A percentile compares a stretch with the other conserved stretches of the same genome.
These are phyloP conservation scores for Lethrus apterus DNA, from an alignment of 1,140 invertebrate genomes.

Conservation along the genomic window DNA sequence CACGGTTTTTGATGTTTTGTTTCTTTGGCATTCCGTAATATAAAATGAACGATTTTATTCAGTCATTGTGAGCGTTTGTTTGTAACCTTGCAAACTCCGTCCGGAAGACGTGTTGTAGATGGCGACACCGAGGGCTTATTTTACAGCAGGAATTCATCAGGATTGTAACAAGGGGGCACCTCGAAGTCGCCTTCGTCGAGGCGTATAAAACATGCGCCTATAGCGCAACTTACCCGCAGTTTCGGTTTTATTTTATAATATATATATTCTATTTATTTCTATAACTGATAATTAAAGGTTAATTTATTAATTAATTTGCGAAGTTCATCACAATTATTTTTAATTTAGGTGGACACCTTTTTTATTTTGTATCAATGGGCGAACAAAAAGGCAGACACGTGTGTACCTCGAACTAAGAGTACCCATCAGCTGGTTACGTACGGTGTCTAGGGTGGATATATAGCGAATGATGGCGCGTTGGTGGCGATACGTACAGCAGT, in stretches of 20 bases:
- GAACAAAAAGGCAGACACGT: constrained; percentile 39
- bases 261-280: constrained; percentile 20
- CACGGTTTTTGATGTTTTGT: constrained; percentile 12
- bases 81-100: too few species aligned
- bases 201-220: constrained; percentile 27
- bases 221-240: constrained; percentile 26
- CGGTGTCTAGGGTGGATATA: too few species aligned
- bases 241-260: constrained; percentile 19
- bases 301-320: constrained; percentile 38
- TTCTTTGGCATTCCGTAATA: background rate
- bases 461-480: too few species aligned
- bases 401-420: constrained; percentile 34
- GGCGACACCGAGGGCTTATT: background rate
- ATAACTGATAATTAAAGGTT: constrained; percentile 36
- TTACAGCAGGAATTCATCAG: background rate
- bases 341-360: constrained; percentile 38
- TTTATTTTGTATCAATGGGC: constrained; percentile 39
- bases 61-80: too few species aligned
- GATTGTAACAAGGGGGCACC: constrained; percentile 11
- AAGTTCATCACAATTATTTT: constrained; percentile 41
- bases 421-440: too few species aligned
- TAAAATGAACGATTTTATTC: constrained; percentile 6
- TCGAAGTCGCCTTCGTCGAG: constrained; percentile 1
- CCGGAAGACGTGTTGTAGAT: background rate
- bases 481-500: constrained; percentile 6